Base-by-base conservation (phyloP, 2,888 invertebrate species). In the Caenorhabditis angaria region DNA sequence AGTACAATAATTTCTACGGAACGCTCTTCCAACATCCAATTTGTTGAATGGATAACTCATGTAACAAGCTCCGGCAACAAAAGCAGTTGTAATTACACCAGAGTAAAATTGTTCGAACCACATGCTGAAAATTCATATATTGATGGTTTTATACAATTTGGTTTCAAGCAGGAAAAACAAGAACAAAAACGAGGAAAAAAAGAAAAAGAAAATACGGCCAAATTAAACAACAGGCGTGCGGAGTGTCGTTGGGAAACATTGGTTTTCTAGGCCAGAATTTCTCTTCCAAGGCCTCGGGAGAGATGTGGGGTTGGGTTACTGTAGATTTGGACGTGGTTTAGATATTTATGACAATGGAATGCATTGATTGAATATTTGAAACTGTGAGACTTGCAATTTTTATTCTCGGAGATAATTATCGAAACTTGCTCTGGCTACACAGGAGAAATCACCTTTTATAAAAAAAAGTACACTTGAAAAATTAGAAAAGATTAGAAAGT, bases 61-160 rank as follows among this genome's bases (percentile, higher is more conserved):
- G 75, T 82, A 83, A 66, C 78, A 77, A 61, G 83, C 83, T n/a
- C 77, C 82, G 54, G 73, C 79, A n/a, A 84, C 80, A 58, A 78
- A 83, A 25, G 75, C 83, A 56, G 76, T 76, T 18, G 82, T 83
- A 59, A 84, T 78, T 20, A 78, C 48, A 29, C 83, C 83, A 59
- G 84, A 83, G 69, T 82, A 83, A 75, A 84, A 81, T 72, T 82
- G 82, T 70, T 84, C 84, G 78, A 82, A 84, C 84, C 84, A 84
- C 84, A 84, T 84, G 29, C 55, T 56, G 32, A 10, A 56, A 56
- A 50, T 18, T 2, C 22, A 24, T 50, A 50, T 8, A 2, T 41
- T 41, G 5, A 18, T 41, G 14, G 18, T 41, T 41, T 41, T 14
- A 41, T n/a, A n/a, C n/a, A n/a, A n/a, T n/a, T n/a, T n/a, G n/a